These are phyloP conservation scores for Heliconius hewitsoni DNA, from an alignment of 1,140 invertebrate genomes.

Conservation along the genomic window DNA sequence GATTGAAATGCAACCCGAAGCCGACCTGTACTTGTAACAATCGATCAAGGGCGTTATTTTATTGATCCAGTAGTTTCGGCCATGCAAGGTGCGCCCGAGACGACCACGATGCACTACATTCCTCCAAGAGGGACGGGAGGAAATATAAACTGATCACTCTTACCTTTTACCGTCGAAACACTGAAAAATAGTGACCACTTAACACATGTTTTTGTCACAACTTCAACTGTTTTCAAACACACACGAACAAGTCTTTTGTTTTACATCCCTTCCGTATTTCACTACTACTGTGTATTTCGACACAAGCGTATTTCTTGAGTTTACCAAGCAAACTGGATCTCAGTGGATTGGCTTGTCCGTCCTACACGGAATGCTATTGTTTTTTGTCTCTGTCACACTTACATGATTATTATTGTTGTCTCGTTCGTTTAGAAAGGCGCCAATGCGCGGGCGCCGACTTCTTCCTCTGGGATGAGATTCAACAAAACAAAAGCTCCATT, in stretches of 20 bases:
- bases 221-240: constrained; percentile 53
- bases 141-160: constrained; percentile 71
- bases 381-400: constrained; percentile 56
- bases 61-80: constrained; percentile 58
- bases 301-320: constrained; percentile 63
- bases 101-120: constrained; percentile 67
- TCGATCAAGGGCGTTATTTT: constrained; percentile 41
- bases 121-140: constrained; percentile 71
- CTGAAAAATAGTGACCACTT: constrained; percentile 49
- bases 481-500: constrained; percentile 75
- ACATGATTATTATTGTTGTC: constrained; percentile 39
- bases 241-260: constrained; percentile 62
- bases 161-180: constrained; percentile 55
- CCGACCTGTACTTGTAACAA: constrained; percentile 34
- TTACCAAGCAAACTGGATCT: constrained; percentile 76
- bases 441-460: constrained; percentile 74
- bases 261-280: constrained; percentile 58
- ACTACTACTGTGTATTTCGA: constrained; percentile 28
- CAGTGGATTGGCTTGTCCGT: constrained; percentile 56
- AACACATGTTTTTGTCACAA: constrained; percentile 60
- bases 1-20: constrained; percentile 30
- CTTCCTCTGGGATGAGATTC: constrained; percentile 70
- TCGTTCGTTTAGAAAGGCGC: constrained; percentile 69
- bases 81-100: constrained; percentile 73
- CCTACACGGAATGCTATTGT: constrained; percentile 71